Percentiles rank a stretch among this genome's conserved stretches.
Evolutionary conservation across 2,797 vertebrate species (phyloP).

Genomic region (Chaetophractus vellerosus): DNA sequence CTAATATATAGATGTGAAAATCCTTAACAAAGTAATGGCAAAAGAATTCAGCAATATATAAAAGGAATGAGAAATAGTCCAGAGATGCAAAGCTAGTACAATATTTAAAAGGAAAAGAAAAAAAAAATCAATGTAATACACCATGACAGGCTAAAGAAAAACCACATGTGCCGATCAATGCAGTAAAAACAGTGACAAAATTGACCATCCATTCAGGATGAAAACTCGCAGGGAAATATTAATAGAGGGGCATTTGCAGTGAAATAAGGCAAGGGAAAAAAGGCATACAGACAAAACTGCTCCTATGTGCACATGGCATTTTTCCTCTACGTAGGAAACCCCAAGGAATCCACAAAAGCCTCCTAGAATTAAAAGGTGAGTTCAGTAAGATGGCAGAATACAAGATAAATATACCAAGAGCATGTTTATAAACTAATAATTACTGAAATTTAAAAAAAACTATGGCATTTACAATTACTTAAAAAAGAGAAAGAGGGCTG

Average conservation of each 20-base stretch:
- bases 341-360: not conserved
- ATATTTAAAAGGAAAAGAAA: too few species aligned
- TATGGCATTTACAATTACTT: not conserved
- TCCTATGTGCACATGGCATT: not conserved
- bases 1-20: too few species aligned
- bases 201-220: too few species aligned
- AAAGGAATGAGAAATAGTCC: too few species aligned
- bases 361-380: not conserved
- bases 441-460: not conserved
- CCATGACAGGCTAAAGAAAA: too few species aligned
- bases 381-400: not conserved
- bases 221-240: not conserved
- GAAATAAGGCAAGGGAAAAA: not conserved
- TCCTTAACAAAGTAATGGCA: too few species aligned
- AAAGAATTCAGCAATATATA: too few species aligned
- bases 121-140: too few species aligned
- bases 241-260: too few species aligned
- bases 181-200: too few species aligned
- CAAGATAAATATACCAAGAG: not conserved
- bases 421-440: not conserved
- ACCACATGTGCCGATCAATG: too few species aligned
- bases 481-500: not conserved
- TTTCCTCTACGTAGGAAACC: not conserved
- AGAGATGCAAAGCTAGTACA: not conserved
- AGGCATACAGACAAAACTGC: not conserved